Evolutionary conservation across 2,888 invertebrate species (phyloP), one percentile per base, ranked within the genome.

Genomic region (Pammene aurita): DNA sequence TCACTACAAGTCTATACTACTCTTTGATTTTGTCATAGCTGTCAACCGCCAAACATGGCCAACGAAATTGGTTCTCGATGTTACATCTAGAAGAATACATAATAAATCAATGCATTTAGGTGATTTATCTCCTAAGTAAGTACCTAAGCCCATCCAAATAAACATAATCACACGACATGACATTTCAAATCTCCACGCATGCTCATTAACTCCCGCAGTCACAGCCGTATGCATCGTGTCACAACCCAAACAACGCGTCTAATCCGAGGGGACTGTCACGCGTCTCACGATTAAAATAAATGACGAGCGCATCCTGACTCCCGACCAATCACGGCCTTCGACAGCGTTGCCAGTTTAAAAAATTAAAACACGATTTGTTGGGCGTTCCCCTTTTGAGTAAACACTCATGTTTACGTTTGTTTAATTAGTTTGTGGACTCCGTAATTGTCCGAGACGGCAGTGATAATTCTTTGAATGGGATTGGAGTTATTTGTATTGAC

Each of bases 361-460:
- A 88, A 89, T 91, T 88, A 88, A 88, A 88, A 88, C 86, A 78
- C 89, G 84, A 88, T 89, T 85, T 84, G 85, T 84, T 80, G 84
- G 84, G 84, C 83, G 80, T 74, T 62, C 62, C 78, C 71, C 61
- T 85, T 85, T 87, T 85, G 78, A 80, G 83, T 83, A 90, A 89
- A 90, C 88, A 89, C 75, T 75, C 72, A 77, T 89, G 88, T 90
- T 90, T 89, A 79, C 83, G 75, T 84, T 86, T 75, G 78, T 78
- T 84, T 88, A 87, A 88, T 89, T 88, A 89, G 85, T 86, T 85
- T 83, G 85, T 77, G 67, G 63, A 70, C 72, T 74, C 71, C 74
- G 76, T 81, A 81, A 83, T 82, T 81, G 81, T 79, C 76, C 70
- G 72, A 74, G 77, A 74, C 80, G 76, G 76, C 71, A 72, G 73